Base-by-base conservation (phyloP, 2,888 invertebrate species). In the Agonopterix arenella region DNA sequence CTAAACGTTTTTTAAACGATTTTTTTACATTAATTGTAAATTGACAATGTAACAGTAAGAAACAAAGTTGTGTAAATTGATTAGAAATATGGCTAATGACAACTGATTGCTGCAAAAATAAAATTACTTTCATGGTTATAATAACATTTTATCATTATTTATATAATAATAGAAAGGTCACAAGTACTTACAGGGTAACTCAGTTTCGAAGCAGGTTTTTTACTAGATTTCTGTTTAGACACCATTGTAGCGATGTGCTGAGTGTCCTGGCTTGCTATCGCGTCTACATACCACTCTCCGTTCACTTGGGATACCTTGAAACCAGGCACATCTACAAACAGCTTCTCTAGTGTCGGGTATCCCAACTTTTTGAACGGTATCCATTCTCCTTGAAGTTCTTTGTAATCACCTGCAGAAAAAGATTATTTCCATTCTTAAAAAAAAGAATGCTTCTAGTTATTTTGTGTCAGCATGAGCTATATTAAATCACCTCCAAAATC, bases 351-450 rank as follows among this genome's bases (percentile, higher is more conserved):
- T 8, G 80, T 78, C 41, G 76, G 64, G 73, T 85, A 93, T 4
- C 94, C 94, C 50, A 93, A 76, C 59, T 84, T 84, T 52, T 75
- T 80, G 61, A 78, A 94, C 5, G 94, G 94, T 60, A 95, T 91
- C 59, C 79, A 78, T 66, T 90, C 90, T 28, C 93, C 93, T 68
- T 93, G 91, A 28, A 94, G 71, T 58, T 90, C 90, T 47, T 73
- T 76, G 70, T 93, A 94, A 65, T 95, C 94, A 45, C 84, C 92
- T 91, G 59, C 4, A 62, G 11, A 43, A 43, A 43, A 11, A 40
- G n/a, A 40, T 40, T 4, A 40, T 5, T 7, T 28, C 4, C 5
- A 2, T 28, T 28, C 13, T 2, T 13, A 28, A 7, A 28, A 28
- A 28, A 28, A 28, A 28, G 1, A 28, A 28, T n/a, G 7, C 28